A percentile compares a stretch with the other conserved stretches of the same genome.
These are phyloP conservation scores for Chiloscyllium punctatum DNA, from an alignment of 2,797 vertebrate genomes.

Conservation along the genomic window DNA sequence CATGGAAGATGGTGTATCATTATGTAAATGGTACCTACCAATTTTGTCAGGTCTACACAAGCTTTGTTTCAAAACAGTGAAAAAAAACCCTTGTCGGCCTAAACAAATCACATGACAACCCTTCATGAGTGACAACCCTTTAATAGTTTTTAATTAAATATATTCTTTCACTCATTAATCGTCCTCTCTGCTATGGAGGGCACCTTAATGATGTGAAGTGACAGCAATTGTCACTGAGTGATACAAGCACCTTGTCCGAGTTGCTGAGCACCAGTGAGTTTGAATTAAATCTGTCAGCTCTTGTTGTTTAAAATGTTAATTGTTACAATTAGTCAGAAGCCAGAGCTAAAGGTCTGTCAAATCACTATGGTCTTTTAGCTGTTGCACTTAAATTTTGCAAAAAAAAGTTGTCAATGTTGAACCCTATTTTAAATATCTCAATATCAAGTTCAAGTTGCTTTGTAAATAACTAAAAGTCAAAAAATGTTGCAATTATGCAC, in stretches of 20 bases:
- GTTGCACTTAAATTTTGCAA: background rate
- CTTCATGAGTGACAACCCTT: background rate
- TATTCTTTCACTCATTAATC: background rate
- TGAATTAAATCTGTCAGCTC: slow-evolving; percentile 18
- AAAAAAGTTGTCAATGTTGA: background rate
- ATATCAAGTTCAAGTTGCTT: background rate
- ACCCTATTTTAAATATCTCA: background rate
- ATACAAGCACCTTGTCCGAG: background rate
- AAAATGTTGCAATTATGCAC: background rate
- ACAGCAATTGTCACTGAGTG: background rate
- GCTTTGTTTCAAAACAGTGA: background rate
- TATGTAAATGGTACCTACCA: background rate
- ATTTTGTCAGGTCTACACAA: background rate
- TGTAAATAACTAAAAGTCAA: background rate
- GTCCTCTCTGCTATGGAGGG: background rate
- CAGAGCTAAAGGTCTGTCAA: slow-evolving; percentile 56
- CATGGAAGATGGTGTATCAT: background rate
- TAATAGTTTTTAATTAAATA: background rate
- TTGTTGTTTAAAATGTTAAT: slow-evolving; percentile 51
- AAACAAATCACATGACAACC: background rate
- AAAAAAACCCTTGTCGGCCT: background rate
- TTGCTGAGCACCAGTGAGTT: background rate
- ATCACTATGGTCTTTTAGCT: slow-evolving; percentile 43
- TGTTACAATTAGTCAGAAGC: slow-evolving; percentile 56
- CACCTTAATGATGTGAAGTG: background rate